Percentiles rank a stretch among this genome's conserved stretches.
Evolutionary conservation across 1,140 invertebrate species (phyloP).

Genomic region (Drosophila nebulosa): DNA sequence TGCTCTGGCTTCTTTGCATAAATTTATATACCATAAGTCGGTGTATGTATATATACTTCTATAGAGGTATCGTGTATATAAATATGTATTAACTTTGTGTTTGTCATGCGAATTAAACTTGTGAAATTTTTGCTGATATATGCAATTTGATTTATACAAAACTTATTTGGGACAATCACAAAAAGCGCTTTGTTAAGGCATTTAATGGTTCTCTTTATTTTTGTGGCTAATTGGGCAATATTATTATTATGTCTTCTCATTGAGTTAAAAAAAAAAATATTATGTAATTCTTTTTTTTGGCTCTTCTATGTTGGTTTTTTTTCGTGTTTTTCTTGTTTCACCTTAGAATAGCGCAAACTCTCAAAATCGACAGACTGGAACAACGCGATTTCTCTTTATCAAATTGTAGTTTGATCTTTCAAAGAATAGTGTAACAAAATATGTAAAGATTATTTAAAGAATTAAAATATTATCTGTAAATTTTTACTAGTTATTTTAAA

Average conservation of each 20-base stretch:
- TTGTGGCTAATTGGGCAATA: conserved; percentile 11
- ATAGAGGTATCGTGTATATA: not conserved
- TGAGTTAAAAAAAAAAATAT: not conserved
- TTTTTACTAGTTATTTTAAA: too few species aligned
- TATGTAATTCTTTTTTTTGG: not conserved
- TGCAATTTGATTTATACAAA: conserved; percentile 29
- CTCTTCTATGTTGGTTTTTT: not conserved
- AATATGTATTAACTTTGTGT: conserved; percentile 36
- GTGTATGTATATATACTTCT: not conserved
- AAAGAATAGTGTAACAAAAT: too few species aligned
- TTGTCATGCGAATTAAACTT: conserved; percentile 65
- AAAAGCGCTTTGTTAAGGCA: not conserved
- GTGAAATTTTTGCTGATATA: conserved; percentile 55
- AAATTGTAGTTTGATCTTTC: too few species aligned
- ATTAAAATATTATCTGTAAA: too few species aligned
- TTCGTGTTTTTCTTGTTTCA: not conserved
- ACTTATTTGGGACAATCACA: not conserved
- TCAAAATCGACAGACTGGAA: too few species aligned
- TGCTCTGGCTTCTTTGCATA: conserved; percentile 33
- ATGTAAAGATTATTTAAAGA: too few species aligned
- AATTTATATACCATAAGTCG: not conserved
- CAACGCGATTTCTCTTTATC: not conserved
- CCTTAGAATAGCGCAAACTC: too few species aligned
- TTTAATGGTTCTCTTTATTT: conserved; percentile 13
- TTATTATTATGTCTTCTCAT: conserved; percentile 5